Conservation (phyloP, 2,113 vertebrate species). For the Crotophaga sulcirostris region DNA sequence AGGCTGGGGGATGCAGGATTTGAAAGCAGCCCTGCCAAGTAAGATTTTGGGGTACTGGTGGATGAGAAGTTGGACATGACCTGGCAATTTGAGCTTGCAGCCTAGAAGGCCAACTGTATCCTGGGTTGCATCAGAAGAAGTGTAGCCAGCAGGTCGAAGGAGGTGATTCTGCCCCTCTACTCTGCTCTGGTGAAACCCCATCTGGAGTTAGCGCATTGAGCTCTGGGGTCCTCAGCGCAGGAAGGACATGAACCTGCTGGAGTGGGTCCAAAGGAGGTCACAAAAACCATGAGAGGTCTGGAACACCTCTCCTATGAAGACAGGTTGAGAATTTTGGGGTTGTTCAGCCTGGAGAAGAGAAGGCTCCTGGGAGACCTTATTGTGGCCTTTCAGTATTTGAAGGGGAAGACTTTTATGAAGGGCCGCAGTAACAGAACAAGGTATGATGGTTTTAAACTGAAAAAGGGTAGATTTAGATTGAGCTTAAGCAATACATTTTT, state of each 20-base stretch:
- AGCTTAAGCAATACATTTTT: background rate
- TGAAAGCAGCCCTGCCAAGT: background rate
- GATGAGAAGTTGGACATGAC: background rate
- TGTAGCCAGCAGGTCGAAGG: accelerated
- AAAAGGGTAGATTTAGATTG: background rate
- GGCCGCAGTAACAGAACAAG: background rate
- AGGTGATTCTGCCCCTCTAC: background rate
- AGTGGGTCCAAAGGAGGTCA: background rate
- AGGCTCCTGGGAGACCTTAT: accelerated
- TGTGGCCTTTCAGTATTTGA: accelerated
- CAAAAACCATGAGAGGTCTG: accelerated
- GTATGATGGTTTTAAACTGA: background rate
- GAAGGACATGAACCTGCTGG: background rate
- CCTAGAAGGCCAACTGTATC: background rate
- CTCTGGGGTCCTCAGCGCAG: background rate
- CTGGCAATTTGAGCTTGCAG: accelerated
- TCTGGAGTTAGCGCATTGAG: background rate
- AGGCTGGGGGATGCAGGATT: background rate
- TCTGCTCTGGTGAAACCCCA: background rate
- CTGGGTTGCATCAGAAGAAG: background rate
- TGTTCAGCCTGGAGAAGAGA: background rate
- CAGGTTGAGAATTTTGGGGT: background rate
- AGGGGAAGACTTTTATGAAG: background rate
- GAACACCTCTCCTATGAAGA: background rate
- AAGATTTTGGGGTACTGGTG: background rate